Percentiles rank a stretch among this genome's conserved stretches.
Evolutionary conservation across 1,140 invertebrate species (phyloP).

Genomic region (Lamellibrachia luymesi): DNA sequence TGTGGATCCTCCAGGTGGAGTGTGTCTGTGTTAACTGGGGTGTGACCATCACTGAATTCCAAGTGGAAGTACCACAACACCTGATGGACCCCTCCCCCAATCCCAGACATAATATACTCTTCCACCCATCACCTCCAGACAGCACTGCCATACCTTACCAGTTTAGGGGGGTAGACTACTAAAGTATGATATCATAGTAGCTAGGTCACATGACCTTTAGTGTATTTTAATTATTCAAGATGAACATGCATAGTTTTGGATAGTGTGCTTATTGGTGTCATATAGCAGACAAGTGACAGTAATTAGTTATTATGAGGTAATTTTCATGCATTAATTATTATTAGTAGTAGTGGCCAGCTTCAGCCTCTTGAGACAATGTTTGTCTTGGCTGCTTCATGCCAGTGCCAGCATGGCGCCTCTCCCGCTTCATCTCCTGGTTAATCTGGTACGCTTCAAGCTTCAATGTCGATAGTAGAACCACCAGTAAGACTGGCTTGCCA

Average conservation of each 20-base stretch:
- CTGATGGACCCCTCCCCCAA: background rate
- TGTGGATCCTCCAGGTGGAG: background rate
- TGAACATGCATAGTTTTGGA: background rate
- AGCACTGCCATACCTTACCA: background rate
- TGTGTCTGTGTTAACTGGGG: background rate
- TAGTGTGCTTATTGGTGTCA: background rate
- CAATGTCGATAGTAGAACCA: too few relatives aligned
- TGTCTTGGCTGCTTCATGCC: too few relatives aligned
- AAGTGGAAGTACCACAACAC: background rate
- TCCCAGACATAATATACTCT: background rate
- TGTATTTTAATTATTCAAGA: background rate
- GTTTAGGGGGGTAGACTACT: background rate
- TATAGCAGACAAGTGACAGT: background rate
- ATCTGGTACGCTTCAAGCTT: too few relatives aligned
- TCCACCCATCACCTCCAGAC: background rate
- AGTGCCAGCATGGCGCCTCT: too few relatives aligned
- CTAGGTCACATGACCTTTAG: background rate
- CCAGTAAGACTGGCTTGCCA: too few relatives aligned
- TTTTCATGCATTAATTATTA: background rate
- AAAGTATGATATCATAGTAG: background rate
- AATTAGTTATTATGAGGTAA: background rate
- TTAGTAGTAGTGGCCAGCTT: too few relatives aligned
- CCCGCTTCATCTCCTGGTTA: too few relatives aligned
- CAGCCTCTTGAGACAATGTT: too few relatives aligned
- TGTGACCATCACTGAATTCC: background rate